A percentile compares a stretch with the other conserved stretches of the same genome.
phyloP scores from a whole-genome alignment of 2,888 invertebrate species.

The Nephrotoma guestfalica region DNA sequence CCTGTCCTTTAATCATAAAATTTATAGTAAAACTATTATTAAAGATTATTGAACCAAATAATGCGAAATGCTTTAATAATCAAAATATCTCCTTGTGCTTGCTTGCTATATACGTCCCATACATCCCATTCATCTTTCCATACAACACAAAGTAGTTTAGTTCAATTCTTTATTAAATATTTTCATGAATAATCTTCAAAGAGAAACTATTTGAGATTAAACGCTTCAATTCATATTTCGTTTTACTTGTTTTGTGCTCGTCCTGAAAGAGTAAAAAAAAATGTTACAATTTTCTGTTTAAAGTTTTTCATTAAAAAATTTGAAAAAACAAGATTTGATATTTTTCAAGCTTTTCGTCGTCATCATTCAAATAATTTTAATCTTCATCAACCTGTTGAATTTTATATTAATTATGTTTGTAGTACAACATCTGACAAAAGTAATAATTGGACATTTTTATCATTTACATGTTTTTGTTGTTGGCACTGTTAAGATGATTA shows the following conservation, averaged over 20 bases:
- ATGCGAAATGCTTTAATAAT: not conserved
- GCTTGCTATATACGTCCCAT: not conserved
- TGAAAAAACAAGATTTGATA: not conserved
- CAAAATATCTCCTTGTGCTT: not conserved
- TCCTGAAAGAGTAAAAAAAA: not conserved
- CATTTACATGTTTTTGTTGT: not conserved
- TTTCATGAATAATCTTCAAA: not conserved
- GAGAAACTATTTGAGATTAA: not conserved
- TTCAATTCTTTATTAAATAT: not conserved
- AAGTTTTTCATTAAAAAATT: not conserved
- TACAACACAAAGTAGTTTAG: not conserved
- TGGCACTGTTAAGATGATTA: not conserved
- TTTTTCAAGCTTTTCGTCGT: not conserved
- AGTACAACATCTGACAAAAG: not conserved
- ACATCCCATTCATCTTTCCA: not conserved
- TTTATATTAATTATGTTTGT: not conserved
- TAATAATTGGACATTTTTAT: not conserved
- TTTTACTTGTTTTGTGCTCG: not conserved
- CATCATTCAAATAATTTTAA: not conserved
- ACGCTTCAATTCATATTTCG: not conserved
- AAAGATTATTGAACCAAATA: not conserved
- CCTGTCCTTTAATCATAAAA: not conserved
- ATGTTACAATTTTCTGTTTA: not conserved
- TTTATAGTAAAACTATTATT: not conserved
- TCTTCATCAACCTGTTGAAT: not conserved